Evolutionary conservation across 2,113 vertebrate genomes (phyloP), one percentile per base, ranked within the genome.

Genomic region (Varanus komodoensis): DNA sequence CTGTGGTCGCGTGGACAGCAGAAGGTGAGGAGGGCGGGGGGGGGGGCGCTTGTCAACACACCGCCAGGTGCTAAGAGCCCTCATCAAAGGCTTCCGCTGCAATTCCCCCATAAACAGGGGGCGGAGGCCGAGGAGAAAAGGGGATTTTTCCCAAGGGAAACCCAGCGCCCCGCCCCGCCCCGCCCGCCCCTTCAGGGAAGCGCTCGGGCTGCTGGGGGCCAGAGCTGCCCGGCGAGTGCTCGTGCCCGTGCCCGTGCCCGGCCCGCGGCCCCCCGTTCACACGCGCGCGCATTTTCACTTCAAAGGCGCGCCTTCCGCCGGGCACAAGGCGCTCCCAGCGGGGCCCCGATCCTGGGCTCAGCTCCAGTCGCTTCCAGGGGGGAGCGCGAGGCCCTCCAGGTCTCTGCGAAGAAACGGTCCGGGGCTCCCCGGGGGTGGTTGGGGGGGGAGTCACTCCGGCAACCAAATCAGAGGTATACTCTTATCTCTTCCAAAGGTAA

Each of bases 131-230:
- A 9, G 6, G 61, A n/a, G 19, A 57, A 27, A 17, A 50, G 32
- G 34, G 57, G 2, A 29, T 25, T 80, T 64, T 89, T 89, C 81
- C 88, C 88, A 67, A 75, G 88, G 88, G 88, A 89, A 89, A 74
- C 29, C 4, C 23, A 3, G 0, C 17, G 25, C 27, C 57, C 17
- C 38, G 38, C 38, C n/a, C n/a, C n/a, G n/a, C n/a, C n/a, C n/a
- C n/a, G n/a, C n/a, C n/a, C n/a, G n/a, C n/a, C n/a, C n/a, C n/a
- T n/a, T n/a, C n/a, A 7, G n/a, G 2, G 74, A 87, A 8, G 78
- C 54, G 48, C 78, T 82, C 67, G 78, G 50, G 4, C 7, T 19
- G 8, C 6, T 1, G 32, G n/a, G 19, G 1, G 15, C 80, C 52
- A n/a, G 19, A 64, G 17, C 19, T 8, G n/a, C 19, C 19, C 19